Evolutionary conservation across 1,140 invertebrate species (phyloP).

Genomic region (Drusus annulatus): DNA sequence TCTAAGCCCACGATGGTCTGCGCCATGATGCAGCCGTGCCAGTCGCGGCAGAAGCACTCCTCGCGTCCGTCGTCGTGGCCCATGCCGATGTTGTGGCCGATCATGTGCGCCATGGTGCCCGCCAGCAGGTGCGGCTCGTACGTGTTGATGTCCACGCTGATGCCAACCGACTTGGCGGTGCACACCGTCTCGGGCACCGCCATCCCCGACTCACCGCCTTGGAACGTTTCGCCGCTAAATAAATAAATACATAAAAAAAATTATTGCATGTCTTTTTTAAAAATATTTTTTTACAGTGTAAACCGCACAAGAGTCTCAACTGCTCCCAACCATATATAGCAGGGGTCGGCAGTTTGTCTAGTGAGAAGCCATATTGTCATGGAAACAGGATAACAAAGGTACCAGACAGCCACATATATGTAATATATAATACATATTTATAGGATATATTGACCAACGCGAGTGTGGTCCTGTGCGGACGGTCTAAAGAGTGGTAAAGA

Average conservation of each 20-base stretch:
- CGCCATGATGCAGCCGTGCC: constrained; percentile 97
- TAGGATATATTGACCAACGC: no score
- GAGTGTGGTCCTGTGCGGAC: no score
- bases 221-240: constrained; percentile 86
- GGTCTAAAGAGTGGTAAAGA: no score
- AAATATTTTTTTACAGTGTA: no score
- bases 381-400: no score
- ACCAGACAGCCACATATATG: no score
- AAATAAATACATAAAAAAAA: neutral
- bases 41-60: constrained; percentile 90
- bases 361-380: no score
- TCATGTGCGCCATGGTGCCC: constrained; percentile 96
- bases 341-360: no score
- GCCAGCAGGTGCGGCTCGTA: constrained; percentile 95
- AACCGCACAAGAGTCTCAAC: no score
- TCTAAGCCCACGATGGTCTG: constrained; percentile 92
- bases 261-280: no score
- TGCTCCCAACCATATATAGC: no score
- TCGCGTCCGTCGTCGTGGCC: constrained; percentile 90
- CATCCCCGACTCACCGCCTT: constrained; percentile 90
- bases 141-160: constrained; percentile 92
- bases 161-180: constrained; percentile 90
- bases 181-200: constrained; percentile 93
- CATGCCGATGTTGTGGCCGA: constrained; percentile 97
- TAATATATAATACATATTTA: no score